Conservation (phyloP, 2,113 vertebrate species). For the Oryzias javanicus region DNA sequence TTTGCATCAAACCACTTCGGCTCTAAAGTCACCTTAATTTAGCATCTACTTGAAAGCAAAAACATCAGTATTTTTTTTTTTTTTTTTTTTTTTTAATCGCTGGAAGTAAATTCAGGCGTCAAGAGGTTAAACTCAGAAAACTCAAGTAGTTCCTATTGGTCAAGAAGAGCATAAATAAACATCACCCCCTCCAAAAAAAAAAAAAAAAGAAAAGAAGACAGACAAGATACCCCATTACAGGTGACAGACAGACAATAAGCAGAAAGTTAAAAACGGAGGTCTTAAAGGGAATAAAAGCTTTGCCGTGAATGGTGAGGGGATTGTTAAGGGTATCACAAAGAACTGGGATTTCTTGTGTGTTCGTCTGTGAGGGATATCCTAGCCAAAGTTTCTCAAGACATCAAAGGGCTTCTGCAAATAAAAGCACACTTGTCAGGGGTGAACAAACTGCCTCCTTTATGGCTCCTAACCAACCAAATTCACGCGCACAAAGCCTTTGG, state of each 20-base stretch:
- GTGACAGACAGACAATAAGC: constrained; percentile 71
- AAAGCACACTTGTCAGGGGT: constrained; percentile 81
- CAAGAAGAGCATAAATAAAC: not conserved
- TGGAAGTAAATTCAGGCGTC: too few species aligned
- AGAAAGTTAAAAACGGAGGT: constrained; percentile 75
- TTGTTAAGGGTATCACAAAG: constrained; percentile 78
- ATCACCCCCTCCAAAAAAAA: constrained; percentile 16
- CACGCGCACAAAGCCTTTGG: constrained; percentile 76
- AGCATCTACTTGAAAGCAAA: too few species aligned
- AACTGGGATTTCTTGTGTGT: constrained; percentile 78
- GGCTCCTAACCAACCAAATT: constrained; percentile 74
- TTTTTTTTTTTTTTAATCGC: too few species aligned
- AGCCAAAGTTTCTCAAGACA: constrained; percentile 79
- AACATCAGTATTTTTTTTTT: too few species aligned
- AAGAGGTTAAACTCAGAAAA: too few species aligned
- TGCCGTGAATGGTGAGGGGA: constrained; percentile 71
- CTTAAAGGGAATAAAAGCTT: constrained; percentile 77
- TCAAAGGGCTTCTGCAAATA: constrained; percentile 79
- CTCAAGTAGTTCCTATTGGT: too few species aligned
- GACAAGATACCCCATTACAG: constrained; percentile 59
- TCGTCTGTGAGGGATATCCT: constrained; percentile 76
- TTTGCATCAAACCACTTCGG: too few species aligned
- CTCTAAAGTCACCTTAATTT: too few species aligned
- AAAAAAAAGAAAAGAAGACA: too few species aligned
- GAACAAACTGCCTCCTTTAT: constrained; percentile 84